Percentiles rank a stretch among this genome's conserved stretches.
phyloP scores from a whole-genome alignment of 2,888 invertebrate genomes.

The Congeria kusceri region DNA sequence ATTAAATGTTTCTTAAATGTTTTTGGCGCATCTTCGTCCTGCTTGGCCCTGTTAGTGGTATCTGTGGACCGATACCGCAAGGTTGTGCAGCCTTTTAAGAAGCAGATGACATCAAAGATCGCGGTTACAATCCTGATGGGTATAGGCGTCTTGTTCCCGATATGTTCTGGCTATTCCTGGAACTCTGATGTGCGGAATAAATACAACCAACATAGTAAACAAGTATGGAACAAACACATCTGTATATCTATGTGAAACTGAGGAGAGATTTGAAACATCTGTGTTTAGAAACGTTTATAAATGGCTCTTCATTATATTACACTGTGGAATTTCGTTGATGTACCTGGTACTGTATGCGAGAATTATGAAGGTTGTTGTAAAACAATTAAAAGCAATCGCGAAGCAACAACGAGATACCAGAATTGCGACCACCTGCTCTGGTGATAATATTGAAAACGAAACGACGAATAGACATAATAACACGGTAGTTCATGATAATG shows the following conservation, averaged over 20 bases:
- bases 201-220: slow-evolving; percentile 37
- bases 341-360: slow-evolving; percentile 52
- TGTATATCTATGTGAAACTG: slow-evolving; percentile 50
- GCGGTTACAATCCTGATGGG: slow-evolving; percentile 36
- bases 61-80: slow-evolving; percentile 57
- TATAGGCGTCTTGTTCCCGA: slow-evolving; percentile 15
- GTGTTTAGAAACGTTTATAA: slow-evolving; percentile 49
- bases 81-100: slow-evolving; percentile 52
- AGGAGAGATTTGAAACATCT: slow-evolving; percentile 33
- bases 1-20: slow-evolving; percentile 49
- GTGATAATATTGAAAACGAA: too few species aligned
- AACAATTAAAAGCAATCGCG: slow-evolving; percentile 23
- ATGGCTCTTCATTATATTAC: slow-evolving; percentile 40
- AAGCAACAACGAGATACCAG: not conserved
- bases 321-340: slow-evolving; percentile 48
- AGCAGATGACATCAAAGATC: slow-evolving; percentile 42
- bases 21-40: slow-evolving; percentile 49
- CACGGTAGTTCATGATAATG: too few species aligned
- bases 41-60: slow-evolving; percentile 52
- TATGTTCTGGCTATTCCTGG: slow-evolving; percentile 50
- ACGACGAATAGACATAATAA: too few species aligned
- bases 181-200: slow-evolving; percentile 61
- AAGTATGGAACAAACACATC: slow-evolving; percentile 48
- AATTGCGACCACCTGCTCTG: too few species aligned
- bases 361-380: slow-evolving; percentile 43